Base-by-base conservation (phyloP, 2,797 vertebrate genomes). In the Hoplostethus atlanticus region DNA sequence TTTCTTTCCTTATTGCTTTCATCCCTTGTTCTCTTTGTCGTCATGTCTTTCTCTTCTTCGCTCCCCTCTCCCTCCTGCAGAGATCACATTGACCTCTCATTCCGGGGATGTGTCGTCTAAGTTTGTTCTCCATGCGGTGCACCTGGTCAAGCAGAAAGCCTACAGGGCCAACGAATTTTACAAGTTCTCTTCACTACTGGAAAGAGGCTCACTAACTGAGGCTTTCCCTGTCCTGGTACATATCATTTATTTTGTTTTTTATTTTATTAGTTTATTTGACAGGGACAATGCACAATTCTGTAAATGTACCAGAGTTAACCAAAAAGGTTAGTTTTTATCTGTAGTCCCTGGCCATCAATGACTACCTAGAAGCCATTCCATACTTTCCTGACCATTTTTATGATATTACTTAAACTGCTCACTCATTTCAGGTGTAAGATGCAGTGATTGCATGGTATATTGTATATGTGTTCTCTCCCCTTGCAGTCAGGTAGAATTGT, bases 91-190 rank as follows among this genome's bases (percentile, higher is more conserved):
- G 54, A 95, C 95, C 44, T 99, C 98, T 5, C 97, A 96, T 78
- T 98, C 97, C 0, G 92, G 95, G 66, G 98, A 99, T 3, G 96
- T 99, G 58, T 97, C 97, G 0, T 98, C 98, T 40, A 99, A 99
- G 88, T 99, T 99, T 83, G 98, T 99, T 68, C 97, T 99, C 64
- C 98, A 99, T 60, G 96, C 97, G 0, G 96, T 99, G 73, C 98
- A 99, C 75, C 89, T 99, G 46, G 96, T 98, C 78, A 99, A 98
- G 82, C 98, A 99, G 85, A 97, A 90, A 83, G 98, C 98, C 0
- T 99, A 99, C 79, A 94, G 98, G 88, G 97, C 97, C 51, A 97
- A 99, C 15, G 98, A 99, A 65, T 99, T 99, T 93, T 99, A 99
- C 87, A 99, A 99, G 90, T 99, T 99, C 87, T 97, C 94, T 28